These are phyloP conservation scores for Origma solitaria DNA, from an alignment of 2,113 vertebrate species.

Conservation along the genomic window DNA sequence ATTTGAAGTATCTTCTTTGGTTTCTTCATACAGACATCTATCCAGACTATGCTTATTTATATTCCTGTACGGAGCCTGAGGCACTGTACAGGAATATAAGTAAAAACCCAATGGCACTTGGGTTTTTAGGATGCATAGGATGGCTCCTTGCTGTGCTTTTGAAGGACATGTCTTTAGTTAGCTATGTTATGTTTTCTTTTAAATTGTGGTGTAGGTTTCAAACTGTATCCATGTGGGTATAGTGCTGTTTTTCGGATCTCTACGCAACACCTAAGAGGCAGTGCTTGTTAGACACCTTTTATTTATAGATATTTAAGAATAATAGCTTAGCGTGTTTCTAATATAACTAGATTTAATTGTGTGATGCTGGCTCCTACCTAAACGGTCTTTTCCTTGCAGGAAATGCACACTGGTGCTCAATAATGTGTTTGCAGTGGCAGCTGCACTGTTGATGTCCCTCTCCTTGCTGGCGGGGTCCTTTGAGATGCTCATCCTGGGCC, in stretches of 20 bases:
- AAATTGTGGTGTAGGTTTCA: neutral
- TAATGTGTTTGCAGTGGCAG: slow-evolving; percentile 81
- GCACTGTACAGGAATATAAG: too few relatives aligned
- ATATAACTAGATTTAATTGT: neutral
- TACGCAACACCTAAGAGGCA: neutral
- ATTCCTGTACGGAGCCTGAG: neutral
- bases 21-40: neutral
- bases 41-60: neutral
- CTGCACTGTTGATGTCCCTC: slow-evolving; percentile 81
- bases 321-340: neutral
- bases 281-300: neutral
- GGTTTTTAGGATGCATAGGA: neutral
- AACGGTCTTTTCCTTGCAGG: slow-evolving; percentile 63
- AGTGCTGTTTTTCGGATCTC: neutral
- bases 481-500: slow-evolving; percentile 92
- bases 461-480: slow-evolving; percentile 77
- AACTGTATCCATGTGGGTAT: neutral
- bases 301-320: neutral
- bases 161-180: neutral
- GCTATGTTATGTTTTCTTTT: neutral
- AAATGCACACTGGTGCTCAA: slow-evolving; percentile 85
- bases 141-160: neutral
- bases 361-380: neutral
- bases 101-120: too few relatives aligned
- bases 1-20: neutral